Conservation (phyloP, 2,888 invertebrate species). For the Cephus spinipes region DNA sequence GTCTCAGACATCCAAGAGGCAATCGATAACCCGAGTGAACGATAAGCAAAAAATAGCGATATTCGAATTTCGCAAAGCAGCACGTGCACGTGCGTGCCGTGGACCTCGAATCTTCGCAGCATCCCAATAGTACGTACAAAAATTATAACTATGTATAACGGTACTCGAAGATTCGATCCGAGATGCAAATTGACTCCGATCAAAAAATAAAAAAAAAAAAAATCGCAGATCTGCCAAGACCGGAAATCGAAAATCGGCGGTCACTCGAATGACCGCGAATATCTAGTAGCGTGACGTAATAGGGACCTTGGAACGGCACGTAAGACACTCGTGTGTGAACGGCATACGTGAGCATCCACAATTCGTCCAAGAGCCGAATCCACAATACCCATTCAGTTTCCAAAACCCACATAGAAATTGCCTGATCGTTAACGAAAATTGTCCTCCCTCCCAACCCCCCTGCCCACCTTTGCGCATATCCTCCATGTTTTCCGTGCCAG, state of each 20-base stretch:
- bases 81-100: neutral
- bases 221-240: neutral
- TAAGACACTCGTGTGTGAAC: neutral
- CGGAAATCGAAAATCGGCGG: neutral
- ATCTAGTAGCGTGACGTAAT: neutral
- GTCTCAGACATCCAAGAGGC: neutral
- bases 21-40: neutral
- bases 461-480: neutral
- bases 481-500: neutral
- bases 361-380: neutral
- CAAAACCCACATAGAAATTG: neutral
- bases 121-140: neutral
- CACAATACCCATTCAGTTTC: neutral
- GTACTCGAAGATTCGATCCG: neutral
- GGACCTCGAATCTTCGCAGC: neutral
- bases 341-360: neutral
- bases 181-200: neutral
- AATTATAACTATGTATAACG: neutral
- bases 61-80: neutral
- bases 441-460: neutral
- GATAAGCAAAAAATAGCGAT: neutral
- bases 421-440: neutral
- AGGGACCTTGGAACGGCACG: neutral
- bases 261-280: neutral
- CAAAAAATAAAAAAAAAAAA: neutral